Conservation (phyloP, 2,797 vertebrate species). For the Sylvilagus floridanus region DNA sequence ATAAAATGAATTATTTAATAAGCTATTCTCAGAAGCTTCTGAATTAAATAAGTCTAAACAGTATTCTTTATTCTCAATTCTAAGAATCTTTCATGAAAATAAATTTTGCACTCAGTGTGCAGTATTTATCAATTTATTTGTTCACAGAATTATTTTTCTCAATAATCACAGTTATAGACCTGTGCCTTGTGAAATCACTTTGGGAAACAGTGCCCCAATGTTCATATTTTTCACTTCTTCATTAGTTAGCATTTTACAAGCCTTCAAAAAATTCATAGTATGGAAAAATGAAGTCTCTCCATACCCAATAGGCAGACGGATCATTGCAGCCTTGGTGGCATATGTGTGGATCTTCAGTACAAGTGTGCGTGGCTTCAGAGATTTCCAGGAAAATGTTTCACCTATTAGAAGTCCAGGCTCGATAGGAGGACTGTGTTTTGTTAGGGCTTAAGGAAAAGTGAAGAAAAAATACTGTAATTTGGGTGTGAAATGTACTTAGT, state of each 20-base stretch:
- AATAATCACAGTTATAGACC: background rate
- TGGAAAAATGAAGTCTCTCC: constrained; percentile 71
- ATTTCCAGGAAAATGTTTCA: constrained; percentile 90
- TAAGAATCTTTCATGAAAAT: background rate
- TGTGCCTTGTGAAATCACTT: background rate
- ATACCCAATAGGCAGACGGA: constrained; percentile 92
- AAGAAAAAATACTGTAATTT: background rate
- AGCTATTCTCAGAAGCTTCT: constrained; percentile 33
- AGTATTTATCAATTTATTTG: background rate
- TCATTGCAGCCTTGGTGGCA: constrained; percentile 89
- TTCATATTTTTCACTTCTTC: background rate
- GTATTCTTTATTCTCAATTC: background rate
- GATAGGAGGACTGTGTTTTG: constrained; percentile 73
- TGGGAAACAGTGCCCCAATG: background rate
- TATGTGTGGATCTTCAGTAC: constrained; percentile 90
- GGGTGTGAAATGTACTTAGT: background rate
- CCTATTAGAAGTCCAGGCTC: constrained; percentile 86
- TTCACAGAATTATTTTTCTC: background rate
- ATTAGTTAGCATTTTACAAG: background rate
- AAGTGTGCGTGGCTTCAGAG: constrained; percentile 84
- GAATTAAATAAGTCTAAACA: background rate
- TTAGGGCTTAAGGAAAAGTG: constrained; percentile 75
- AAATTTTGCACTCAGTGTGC: background rate
- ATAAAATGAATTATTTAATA: constrained; percentile 9
- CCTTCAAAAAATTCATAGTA: background rate